phyloP scores from a whole-genome alignment of 2,888 invertebrate species.

The Aricia artaxerxes region DNA sequence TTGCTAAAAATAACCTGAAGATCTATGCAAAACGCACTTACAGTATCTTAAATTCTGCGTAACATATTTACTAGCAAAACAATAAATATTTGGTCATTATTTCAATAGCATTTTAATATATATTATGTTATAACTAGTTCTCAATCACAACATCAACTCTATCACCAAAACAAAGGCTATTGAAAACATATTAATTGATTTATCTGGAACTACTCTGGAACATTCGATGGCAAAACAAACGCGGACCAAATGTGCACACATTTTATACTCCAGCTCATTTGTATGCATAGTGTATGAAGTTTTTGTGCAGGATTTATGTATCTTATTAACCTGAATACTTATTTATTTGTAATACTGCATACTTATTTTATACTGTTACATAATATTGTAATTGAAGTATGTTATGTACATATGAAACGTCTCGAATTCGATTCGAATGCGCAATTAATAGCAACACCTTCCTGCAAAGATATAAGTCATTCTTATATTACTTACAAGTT shows the following conservation, averaged over 20 bases:
- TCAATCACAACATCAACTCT: background rate
- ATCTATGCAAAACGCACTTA: too few relatives aligned
- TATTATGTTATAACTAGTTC: too few relatives aligned
- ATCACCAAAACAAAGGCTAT: conserved; percentile 19
- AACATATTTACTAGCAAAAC: too few relatives aligned
- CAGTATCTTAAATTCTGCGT: too few relatives aligned
- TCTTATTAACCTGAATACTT: conserved; percentile 9
- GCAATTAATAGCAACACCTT: too few relatives aligned
- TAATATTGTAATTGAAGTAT: background rate
- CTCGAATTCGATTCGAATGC: background rate
- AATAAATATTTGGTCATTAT: too few relatives aligned
- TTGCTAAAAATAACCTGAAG: too few relatives aligned
- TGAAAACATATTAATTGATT: conserved; percentile 28
- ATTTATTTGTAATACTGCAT: background rate
- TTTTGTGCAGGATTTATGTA: conserved; percentile 2
- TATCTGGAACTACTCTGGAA: conserved; percentile 14
- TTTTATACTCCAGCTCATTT: background rate
- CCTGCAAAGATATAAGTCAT: too few relatives aligned
- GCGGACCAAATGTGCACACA: conserved; percentile 12
- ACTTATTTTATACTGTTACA: background rate
- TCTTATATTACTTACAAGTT: too few relatives aligned
- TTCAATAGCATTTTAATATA: too few relatives aligned
- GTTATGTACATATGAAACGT: background rate
- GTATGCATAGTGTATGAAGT: conserved; percentile 11
- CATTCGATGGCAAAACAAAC: conserved; percentile 26